A percentile compares a stretch with the other conserved stretches of the same genome.
Evolutionary conservation across 1,140 invertebrate species (phyloP).

Genomic region (Steinernema feltiae): DNA sequence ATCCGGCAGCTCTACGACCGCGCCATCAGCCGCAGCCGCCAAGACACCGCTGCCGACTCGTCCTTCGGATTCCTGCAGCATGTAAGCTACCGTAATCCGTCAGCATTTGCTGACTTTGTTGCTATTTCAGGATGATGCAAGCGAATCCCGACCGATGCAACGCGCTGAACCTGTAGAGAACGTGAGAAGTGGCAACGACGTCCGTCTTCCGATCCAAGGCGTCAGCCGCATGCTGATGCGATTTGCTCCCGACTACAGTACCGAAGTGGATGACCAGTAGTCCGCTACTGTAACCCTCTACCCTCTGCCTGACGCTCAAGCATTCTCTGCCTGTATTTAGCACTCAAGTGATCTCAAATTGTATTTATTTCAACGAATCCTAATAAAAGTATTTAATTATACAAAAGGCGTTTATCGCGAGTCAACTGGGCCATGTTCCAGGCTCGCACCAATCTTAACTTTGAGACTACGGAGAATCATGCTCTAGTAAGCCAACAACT

Average conservation of each 20-base stretch:
- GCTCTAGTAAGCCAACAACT: too few relatives aligned
- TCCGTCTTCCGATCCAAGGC: not conserved
- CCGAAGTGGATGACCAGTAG: not conserved
- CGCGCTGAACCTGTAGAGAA: not conserved
- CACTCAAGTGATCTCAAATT: not conserved
- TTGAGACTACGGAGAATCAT: too few relatives aligned
- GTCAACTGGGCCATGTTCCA: too few relatives aligned
- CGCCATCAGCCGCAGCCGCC: not conserved
- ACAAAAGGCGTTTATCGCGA: too few relatives aligned
- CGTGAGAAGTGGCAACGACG: not conserved
- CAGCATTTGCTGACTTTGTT: not conserved
- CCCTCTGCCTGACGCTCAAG: not conserved
- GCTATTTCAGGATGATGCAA: not conserved
- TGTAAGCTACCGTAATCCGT: not conserved
- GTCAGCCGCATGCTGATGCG: not conserved
- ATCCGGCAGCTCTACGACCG: not conserved
- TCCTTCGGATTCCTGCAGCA: not conserved
- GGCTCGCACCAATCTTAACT: too few relatives aligned
- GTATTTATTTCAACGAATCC: not conserved
- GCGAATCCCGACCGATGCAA: not conserved
- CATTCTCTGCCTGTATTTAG: not conserved
- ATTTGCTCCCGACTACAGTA: not conserved
- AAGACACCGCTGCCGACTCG: not conserved
- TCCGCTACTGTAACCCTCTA: not conserved
- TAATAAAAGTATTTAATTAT: not conserved